A percentile compares a stretch with the other conserved stretches of the same genome.
Conservation (phyloP, 2,797 vertebrate species). For the Philypnodon macrostomus region DNA sequence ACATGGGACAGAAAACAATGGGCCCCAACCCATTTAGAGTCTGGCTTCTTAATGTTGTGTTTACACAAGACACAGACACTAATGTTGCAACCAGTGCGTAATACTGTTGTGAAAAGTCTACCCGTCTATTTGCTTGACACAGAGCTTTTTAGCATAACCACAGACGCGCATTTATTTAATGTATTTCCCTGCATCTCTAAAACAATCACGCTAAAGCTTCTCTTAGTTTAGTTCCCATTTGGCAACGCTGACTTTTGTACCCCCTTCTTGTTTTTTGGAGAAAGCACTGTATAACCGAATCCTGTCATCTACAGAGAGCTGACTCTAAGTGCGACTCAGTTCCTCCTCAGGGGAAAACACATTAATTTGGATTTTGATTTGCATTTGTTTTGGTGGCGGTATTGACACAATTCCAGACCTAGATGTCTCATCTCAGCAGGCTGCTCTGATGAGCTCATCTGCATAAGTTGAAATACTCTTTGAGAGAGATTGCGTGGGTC, state of each 20-base stretch:
- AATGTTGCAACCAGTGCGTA: conserved; percentile 20
- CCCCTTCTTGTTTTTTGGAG: conserved; percentile 59
- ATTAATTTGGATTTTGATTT: conserved; percentile 81
- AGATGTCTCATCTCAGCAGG: conserved; percentile 78
- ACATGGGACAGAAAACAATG: conserved; percentile 44
- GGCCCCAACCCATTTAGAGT: conserved; percentile 28
- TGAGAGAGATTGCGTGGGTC: conserved; percentile 78
- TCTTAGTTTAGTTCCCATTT: conserved; percentile 56
- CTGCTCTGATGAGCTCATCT: conserved; percentile 80
- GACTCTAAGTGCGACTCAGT: conserved; percentile 72
- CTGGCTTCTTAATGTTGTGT: conserved; percentile 22
- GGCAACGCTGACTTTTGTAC: conserved; percentile 62
- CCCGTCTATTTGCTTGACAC: conserved; percentile 18
- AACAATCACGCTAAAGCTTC: conserved; percentile 46
- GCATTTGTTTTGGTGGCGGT: conserved; percentile 79
- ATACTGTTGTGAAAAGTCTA: conserved; percentile 25
- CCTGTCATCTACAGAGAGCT: conserved; percentile 75
- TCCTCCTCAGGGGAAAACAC: conserved; percentile 77
- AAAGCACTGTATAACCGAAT: conserved; percentile 68
- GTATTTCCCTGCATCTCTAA: conserved; percentile 39
- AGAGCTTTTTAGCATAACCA: conserved; percentile 25
- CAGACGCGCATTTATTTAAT: conserved; percentile 46
- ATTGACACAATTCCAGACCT: conserved; percentile 81
- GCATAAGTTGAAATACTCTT: conserved; percentile 80
- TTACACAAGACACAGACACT: conserved; percentile 16